Percentiles rank a stretch among this genome's conserved stretches.
Evolutionary conservation across 2,797 vertebrate genomes (phyloP).

Genomic region (Monodelphis domestica): DNA sequence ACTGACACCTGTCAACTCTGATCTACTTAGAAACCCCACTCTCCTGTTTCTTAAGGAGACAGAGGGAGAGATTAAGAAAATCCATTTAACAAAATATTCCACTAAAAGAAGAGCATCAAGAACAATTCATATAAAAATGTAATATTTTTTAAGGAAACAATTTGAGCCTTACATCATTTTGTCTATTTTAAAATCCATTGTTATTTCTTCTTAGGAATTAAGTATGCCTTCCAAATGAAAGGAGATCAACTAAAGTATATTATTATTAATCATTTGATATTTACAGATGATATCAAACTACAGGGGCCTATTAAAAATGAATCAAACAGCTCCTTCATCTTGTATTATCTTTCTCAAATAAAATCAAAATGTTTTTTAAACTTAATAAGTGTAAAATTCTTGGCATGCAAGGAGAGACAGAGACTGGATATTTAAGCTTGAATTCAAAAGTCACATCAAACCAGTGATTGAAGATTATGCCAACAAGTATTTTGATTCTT

Average conservation of each 20-base stretch:
- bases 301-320: neutral
- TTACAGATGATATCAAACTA: neutral
- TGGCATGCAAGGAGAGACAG: neutral
- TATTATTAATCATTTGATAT: neutral
- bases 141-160: neutral
- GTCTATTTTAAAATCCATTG: neutral
- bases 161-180: neutral
- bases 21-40: too few species aligned
- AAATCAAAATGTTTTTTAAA: neutral
- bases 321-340: neutral
- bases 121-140: neutral
- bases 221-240: neutral
- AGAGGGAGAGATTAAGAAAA: too few species aligned
- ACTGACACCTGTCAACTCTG: too few species aligned
- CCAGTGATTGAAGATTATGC: neutral
- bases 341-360: neutral
- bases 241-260: neutral
- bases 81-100: too few species aligned
- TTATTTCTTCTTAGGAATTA: neutral
- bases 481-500: neutral
- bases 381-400: neutral
- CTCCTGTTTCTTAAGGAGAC: too few species aligned
- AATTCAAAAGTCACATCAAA: neutral
- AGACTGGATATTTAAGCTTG: neutral
- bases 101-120: neutral